Evolutionary conservation across 2,888 invertebrate genomes (phyloP), one percentile per base, ranked within the genome.

Genomic region (Zygogramma bicolorata): DNA sequence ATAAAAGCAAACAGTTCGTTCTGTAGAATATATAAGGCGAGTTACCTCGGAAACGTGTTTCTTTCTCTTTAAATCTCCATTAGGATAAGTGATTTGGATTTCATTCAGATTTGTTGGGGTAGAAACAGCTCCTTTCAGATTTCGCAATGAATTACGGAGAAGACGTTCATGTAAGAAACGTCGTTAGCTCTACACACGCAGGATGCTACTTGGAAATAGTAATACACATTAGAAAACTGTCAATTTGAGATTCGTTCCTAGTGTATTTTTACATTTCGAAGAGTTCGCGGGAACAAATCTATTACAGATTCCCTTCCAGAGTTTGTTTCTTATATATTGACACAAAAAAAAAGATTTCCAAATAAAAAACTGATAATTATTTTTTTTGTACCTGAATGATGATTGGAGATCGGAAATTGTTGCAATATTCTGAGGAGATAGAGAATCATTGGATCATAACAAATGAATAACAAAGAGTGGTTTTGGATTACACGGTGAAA

Each of bases 131-230:
- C 53, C 13, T 53, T 53, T 27, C 53, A 53, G 53, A 27, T 25
- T 53, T 53, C 53, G 27, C 53, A 53, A 53, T 53, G 15, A 53
- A 53, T 53, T 53, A 25, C 53, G 18, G 53, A 53, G 20, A 53
- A 53, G 53, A 53, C 53, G n/a, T 53, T n/a, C 27, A 53, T 53
- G 53, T 53, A 53, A 53, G 53, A 53, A 53, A 53, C 22, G 53
- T 53, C 53, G 53, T 53, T 53, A 53, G 22, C 18, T 22, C 27
- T 53, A 53, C 25, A 53, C 53, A n/a, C 4, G 27, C 27, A 53
- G 27, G 27, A 53, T 53, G 15, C 25, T 53, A n/a, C 53, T 53
- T 22, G 53, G 8, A n/a, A 53, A 53, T 53, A 53, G 15, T 10
- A 53, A 53, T n/a, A 53, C 53, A 53, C 53, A 53, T 53, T 53